phyloP scores from a whole-genome alignment of 37 sponge, comb jelly and placozoan species.

The Beroe forskalii region DNA sequence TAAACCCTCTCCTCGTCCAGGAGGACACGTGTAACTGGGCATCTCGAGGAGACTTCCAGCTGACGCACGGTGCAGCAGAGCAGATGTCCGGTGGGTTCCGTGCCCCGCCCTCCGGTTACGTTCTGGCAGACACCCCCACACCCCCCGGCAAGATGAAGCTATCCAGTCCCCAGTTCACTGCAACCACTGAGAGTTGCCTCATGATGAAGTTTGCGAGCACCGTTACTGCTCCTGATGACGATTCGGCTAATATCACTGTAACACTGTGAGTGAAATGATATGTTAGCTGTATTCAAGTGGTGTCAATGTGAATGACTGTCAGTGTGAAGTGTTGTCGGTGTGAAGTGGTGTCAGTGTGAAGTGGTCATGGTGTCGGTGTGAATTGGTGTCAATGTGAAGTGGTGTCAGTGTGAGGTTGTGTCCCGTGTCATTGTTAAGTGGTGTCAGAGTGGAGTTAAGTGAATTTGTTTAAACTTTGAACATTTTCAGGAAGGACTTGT shows the following conservation, averaged over 20 bases:
- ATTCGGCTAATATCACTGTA: not conserved
- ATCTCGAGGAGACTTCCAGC: not conserved
- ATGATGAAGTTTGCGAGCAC: slow-evolving; percentile 1
- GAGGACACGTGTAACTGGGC: not conserved
- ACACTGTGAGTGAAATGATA: not conserved
- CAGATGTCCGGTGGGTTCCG: not conserved
- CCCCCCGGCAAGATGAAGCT: slow-evolving; percentile 2
- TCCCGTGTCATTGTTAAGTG: too few species aligned
- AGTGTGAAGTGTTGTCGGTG: too few species aligned
- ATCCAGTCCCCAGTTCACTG: not conserved
- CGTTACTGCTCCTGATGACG: slow-evolving; percentile 15
- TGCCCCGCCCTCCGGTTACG: not conserved
- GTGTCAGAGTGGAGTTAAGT: too few species aligned
- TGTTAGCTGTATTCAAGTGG: too few species aligned
- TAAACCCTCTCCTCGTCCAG: not conserved
- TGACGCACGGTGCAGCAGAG: not conserved
- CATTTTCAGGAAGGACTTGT: not conserved
- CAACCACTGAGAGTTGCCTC: not conserved
- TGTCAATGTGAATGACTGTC: too few species aligned
- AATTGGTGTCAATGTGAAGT: too few species aligned
- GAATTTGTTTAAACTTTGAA: too few species aligned
- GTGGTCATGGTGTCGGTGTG: too few species aligned
- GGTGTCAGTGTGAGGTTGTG: too few species aligned
- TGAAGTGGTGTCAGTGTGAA: too few species aligned
- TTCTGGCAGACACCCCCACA: not conserved